Evolutionary conservation across 92 coral and sea anemone genomes (phyloP), one percentile per base, ranked within the genome.

Genomic region (Pocillopora meandrina): DNA sequence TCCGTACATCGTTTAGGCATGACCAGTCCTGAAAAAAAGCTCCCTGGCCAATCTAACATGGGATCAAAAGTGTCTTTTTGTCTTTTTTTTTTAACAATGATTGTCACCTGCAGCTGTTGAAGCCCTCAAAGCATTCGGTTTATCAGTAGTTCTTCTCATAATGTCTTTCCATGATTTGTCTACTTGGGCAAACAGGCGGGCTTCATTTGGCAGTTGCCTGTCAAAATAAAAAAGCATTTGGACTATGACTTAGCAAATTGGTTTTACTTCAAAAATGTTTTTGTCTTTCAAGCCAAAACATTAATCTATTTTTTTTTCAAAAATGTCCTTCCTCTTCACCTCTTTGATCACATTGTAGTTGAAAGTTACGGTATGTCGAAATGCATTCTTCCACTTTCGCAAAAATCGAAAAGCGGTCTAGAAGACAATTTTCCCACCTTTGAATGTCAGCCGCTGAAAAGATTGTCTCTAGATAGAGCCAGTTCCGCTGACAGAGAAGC

Each of bases 101-200:
- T 60, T 16, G 83, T 60, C 82, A 96, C 99, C 99, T 17, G 99
- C 97, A 13, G 98, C 93, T 5, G 98, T 96, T 33, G 99, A 85
- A 57, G 97, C 93, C 55, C 62, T 88, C 13, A 96, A 35, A 31
- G 99, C 99, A 80, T 96, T 96, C 12, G 99, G 99, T 81, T 92
- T 95, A 72, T 96, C 99, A 64, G 86, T 92, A 56, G 98, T 95
- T 74, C 98, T 81, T 73, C 99, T 89, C 99, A 96, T 96, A n/a
- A 96, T 96, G 90, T 96, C 99, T 75, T 81, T 88, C 99, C 99
- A 96, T 10, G 99, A 95, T 81, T 91, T 96, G 85, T 96, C 98
- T 19, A 96, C 99, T 90, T 96, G 99, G 55, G 91, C 79, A 82
- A 96, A 96, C 70, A 95, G 86, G 2, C 98, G 91, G 33, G 98